These are phyloP conservation scores for Heloderma charlesbogerti DNA, from an alignment of 2,113 vertebrate species.

Conservation along the genomic window DNA sequence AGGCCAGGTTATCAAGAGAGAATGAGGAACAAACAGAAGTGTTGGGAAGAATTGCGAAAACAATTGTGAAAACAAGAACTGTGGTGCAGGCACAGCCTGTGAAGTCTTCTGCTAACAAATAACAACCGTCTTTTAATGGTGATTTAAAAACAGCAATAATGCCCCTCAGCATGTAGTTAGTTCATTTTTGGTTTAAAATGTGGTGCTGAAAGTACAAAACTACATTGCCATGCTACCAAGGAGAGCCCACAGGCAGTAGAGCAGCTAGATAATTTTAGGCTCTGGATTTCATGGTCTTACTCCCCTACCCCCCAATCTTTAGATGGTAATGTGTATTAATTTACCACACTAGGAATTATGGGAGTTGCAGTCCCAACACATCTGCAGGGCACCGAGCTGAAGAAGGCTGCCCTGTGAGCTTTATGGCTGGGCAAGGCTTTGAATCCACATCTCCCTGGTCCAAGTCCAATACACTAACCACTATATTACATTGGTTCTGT, in stretches of 20 bases:
- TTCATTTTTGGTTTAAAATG: conserved; percentile 8
- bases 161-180: neutral
- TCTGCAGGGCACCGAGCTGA: too few relatives aligned
- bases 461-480: neutral
- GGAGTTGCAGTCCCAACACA: too few relatives aligned
- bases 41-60: neutral
- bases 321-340: too few relatives aligned
- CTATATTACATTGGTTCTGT: neutral
- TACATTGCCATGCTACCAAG: neutral
- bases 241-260: too few relatives aligned
- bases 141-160: neutral
- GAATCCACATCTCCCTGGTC: too few relatives aligned
- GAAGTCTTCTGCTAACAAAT: neutral
- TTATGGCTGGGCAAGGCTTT: too few relatives aligned
- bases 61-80: neutral
- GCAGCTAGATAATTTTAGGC: too few relatives aligned
- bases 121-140: neutral
- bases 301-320: too few relatives aligned
- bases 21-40: neutral
- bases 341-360: too few relatives aligned
- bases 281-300: too few relatives aligned
- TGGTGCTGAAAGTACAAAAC: conserved; percentile 17
- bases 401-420: too few relatives aligned
- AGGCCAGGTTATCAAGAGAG: neutral
- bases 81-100: neutral